A percentile compares a stretch with the other conserved stretches of the same genome.
phyloP scores from a whole-genome alignment of 2,888 invertebrate species.

The Apotomis betuletana region DNA sequence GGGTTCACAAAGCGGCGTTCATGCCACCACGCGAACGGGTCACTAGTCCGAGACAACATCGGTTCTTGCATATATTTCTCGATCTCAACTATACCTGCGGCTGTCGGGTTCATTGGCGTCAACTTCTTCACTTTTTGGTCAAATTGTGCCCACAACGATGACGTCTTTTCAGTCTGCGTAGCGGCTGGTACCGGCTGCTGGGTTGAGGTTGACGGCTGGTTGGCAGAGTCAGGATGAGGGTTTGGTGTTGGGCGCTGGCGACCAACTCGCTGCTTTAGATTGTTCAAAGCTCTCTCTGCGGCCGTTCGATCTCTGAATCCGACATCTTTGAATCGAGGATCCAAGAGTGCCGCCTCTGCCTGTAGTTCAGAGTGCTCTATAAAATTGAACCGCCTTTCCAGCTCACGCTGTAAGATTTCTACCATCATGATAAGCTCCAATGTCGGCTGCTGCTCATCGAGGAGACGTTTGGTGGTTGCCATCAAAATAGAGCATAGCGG shows the following conservation, averaged over 20 bases:
- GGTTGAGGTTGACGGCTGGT: not conserved
- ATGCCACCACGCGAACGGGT: conserved; percentile 10
- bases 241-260: too few species aligned
- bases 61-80: too few species aligned
- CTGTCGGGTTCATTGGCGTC: too few species aligned
- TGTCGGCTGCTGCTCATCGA: too few species aligned
- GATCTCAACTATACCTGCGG: too few species aligned
- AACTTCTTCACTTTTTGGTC: too few species aligned
- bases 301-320: conserved; percentile 1
- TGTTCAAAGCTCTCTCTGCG: not conserved
- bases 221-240: too few species aligned
- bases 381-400: conserved; percentile 5
- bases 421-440: not conserved
- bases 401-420: not conserved
- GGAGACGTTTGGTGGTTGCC: too few species aligned
- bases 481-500: not conserved
- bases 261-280: not conserved
- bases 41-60: too few species aligned
- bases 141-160: too few species aligned
- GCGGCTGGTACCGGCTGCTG: not conserved
- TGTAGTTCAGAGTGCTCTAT: not conserved
- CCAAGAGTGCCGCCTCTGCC: conserved; percentile 3
- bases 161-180: not conserved
- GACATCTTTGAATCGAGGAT: conserved; percentile 15
- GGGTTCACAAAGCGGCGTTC: conserved; percentile 7